phyloP scores from a whole-genome alignment of 2,113 vertebrate genomes.

The Cathartes aura region DNA sequence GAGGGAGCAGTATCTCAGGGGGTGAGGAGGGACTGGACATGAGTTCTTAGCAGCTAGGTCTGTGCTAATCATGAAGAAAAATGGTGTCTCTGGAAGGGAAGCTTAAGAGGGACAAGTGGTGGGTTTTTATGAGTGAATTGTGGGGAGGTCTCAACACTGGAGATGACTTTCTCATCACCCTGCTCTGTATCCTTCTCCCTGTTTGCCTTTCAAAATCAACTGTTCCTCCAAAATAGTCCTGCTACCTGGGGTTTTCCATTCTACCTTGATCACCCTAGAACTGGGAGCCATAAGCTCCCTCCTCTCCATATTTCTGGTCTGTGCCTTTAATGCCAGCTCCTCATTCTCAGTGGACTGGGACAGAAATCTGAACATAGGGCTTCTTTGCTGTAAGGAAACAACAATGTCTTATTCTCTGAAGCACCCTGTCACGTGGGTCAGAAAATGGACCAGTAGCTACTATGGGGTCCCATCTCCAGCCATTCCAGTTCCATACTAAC shows the following conservation, averaged over 20 bases:
- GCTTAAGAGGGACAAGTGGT: neutral
- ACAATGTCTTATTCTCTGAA: neutral
- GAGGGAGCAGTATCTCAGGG: neutral
- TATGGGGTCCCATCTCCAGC: neutral
- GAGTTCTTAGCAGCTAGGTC: neutral
- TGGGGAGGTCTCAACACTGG: accelerated
- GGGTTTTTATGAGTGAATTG: neutral
- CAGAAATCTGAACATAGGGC: neutral
- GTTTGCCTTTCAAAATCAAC: slow-evolving; percentile 73
- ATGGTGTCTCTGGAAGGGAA: neutral
- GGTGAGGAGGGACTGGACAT: neutral
- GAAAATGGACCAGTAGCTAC: neutral
- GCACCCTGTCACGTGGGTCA: neutral
- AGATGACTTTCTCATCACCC: neutral
- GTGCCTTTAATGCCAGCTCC: neutral
- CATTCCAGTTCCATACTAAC: neutral
- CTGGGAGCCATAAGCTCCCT: slow-evolving; percentile 69
- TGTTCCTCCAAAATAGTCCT: slow-evolving; percentile 75
- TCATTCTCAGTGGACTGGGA: neutral
- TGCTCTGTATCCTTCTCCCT: neutral
- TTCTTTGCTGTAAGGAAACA: neutral
- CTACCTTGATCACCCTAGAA: slow-evolving; percentile 72
- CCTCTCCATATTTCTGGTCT: slow-evolving; percentile 74
- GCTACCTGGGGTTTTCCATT: slow-evolving; percentile 62
- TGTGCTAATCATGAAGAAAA: neutral